phyloP scores from a whole-genome alignment of 1,140 invertebrate species.

The Drosophila jambulina region DNA sequence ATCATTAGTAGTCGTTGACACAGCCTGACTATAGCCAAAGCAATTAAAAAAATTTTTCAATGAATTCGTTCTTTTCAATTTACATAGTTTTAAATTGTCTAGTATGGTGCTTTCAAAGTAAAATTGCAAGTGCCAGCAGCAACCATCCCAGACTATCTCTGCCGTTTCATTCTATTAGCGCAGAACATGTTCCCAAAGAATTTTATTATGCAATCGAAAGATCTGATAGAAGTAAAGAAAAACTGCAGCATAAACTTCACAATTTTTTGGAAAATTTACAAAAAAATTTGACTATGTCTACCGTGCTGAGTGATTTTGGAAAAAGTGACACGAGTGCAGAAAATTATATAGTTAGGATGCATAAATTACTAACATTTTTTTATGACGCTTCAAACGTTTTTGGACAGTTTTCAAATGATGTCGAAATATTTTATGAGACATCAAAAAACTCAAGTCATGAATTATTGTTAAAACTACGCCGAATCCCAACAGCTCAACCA shows the following conservation, averaged over 20 bases:
- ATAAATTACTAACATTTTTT: constrained; percentile 60
- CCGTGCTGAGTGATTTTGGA: constrained; percentile 39
- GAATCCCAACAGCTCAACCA: constrained; percentile 63
- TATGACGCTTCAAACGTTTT: constrained; percentile 39
- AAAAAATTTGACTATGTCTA: constrained; percentile 70
- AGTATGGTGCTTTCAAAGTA: not conserved
- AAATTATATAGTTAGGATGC: constrained; percentile 38
- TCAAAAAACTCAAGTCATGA: constrained; percentile 63
- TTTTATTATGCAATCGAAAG: constrained; percentile 53
- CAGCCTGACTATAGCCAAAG: not conserved
- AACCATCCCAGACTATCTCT: not conserved
- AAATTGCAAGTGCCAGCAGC: not conserved
- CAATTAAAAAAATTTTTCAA: not conserved
- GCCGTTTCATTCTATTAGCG: constrained; percentile 13
- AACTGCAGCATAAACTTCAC: constrained; percentile 53
- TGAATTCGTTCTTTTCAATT: not conserved
- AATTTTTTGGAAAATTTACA: constrained; percentile 75
- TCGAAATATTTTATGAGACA: constrained; percentile 55
- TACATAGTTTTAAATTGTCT: constrained; percentile 1
- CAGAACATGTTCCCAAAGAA: constrained; percentile 57
- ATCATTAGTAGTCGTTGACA: no score
- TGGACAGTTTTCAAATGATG: constrained; percentile 45
- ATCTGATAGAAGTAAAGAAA: constrained; percentile 54
- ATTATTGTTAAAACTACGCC: constrained; percentile 68
- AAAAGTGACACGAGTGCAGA: constrained; percentile 15